Base-by-base conservation (phyloP, 23 tunicate genomes). In the Trididemnum nubilum region DNA sequence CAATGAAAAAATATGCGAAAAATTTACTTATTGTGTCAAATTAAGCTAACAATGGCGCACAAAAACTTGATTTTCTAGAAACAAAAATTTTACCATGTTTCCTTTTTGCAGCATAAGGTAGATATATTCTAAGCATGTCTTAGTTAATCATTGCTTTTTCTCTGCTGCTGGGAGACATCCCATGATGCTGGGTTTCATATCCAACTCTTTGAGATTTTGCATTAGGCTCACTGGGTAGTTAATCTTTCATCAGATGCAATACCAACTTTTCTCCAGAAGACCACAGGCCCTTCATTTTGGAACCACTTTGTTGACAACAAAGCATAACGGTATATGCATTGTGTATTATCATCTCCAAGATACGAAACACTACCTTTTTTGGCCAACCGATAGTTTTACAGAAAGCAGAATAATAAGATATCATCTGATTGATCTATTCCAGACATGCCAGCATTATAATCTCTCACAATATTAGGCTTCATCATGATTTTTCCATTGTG, bases 281-380 rank as follows among this genome's bases (percentile, higher is more conserved):
- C n/a, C n/a, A n/a, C 74, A 31, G 38, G n/a, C 74, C 33, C 74
- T 67, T 67, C 74, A 67, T 67, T 67, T 67, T 31, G 38, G 74
- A 67, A 67, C 74, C 38, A 67, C 74, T 67, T 67, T 67, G 7
- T 67, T 67, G 74, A 67, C 38, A 67, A 67, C 33, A 67, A 67
- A 67, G 74, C 74, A 67, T 30, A n/a, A n/a, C n/a, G n/a, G n/a
- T n/a, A n/a, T 33, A 67, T n/a, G 74, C 74, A 67, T 67, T 67
- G 22, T 67, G 74, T 31, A 67, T 61, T 26, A 61, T 67, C 38
- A 67, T 67, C 25, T 67, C 74, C 31, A 33, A 67, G 33, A 67
- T 31, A 67, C 33, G 12, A 7, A 67, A 33, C 7, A n/a, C 74
- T 4, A 67, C 38, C 38, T 67, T 67, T 67, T 67, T 67, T 67